These are phyloP conservation scores for Xyrauchen texanus DNA, from an alignment of 2,113 vertebrate genomes.

Conservation along the genomic window DNA sequence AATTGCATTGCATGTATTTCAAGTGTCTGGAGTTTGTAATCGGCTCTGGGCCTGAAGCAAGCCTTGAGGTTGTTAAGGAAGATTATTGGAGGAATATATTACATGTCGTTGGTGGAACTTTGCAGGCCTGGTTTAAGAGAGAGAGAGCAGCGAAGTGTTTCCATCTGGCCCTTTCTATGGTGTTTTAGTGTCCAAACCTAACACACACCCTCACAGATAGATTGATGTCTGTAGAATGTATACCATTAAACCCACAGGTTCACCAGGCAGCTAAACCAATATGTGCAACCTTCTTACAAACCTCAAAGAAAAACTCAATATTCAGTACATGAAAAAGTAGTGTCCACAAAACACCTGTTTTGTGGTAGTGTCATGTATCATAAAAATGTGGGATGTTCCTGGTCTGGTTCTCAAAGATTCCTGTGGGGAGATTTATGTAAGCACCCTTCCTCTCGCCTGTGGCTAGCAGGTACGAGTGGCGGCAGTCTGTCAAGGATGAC, in stretches of 20 bases:
- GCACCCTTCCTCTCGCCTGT: conserved; percentile 67
- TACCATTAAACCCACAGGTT: conserved; percentile 15
- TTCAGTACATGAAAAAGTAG: neutral
- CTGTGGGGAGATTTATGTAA: conserved; percentile 67
- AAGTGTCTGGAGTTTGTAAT: conserved; percentile 41
- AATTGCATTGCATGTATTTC: conserved; percentile 16
- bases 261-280: neutral
- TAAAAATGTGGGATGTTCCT: neutral
- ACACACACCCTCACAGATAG: conserved; percentile 7
- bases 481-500: conserved; percentile 75
- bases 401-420: conserved; percentile 65
- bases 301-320: neutral
- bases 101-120: conserved; percentile 30
- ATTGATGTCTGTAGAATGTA: conserved; percentile 23
- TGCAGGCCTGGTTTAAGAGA: conserved; percentile 17
- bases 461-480: conserved; percentile 76
- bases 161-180: conserved; percentile 37
- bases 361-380: neutral
- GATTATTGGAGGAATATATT: conserved; percentile 44
- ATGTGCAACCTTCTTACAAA: neutral
- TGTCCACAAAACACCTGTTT: neutral
- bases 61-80: conserved; percentile 42
- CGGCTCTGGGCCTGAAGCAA: conserved; percentile 32
- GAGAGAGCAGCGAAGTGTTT: conserved; percentile 33
- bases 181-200: conserved; percentile 27